Conservation (phyloP, 2,113 vertebrate species). For the Uropsilus gracilis region DNA sequence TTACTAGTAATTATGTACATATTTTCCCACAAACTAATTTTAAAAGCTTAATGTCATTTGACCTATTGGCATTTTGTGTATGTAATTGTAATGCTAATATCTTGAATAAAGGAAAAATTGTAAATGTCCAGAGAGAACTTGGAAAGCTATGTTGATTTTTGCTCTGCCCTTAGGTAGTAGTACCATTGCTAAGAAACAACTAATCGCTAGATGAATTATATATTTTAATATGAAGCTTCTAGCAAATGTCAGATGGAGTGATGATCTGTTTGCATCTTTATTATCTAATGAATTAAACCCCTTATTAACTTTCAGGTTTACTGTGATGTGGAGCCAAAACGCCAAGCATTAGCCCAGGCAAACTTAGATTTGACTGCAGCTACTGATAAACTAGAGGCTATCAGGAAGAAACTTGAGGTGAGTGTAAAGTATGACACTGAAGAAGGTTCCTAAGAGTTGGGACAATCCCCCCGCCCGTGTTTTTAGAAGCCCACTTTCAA, state of each 20-base stretch:
- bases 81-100: not conserved
- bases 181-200: not conserved
- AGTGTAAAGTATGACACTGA: constrained; percentile 54
- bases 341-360: constrained; percentile 84
- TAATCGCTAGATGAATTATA: not conserved
- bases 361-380: constrained; percentile 88
- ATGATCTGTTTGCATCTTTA: not conserved
- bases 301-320: constrained; percentile 83
- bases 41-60: not conserved
- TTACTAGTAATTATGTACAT: not conserved
- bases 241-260: not conserved
- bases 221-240: not conserved
- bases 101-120: not conserved
- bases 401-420: constrained; percentile 89
- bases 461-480: no score
- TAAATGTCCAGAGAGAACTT: not conserved
- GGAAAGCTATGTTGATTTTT: not conserved
- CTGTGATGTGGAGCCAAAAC: constrained; percentile 90
- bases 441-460: not conserved
- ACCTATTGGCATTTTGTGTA: not conserved
- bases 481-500: not conserved
- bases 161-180: not conserved
- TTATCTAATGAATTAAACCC: not conserved
- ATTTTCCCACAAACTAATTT: not conserved
- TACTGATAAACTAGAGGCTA: constrained; percentile 85